Evolutionary conservation across 2,113 vertebrate species (phyloP), one percentile per base, ranked within the genome.

Genomic region (Lampris megalopsis): DNA sequence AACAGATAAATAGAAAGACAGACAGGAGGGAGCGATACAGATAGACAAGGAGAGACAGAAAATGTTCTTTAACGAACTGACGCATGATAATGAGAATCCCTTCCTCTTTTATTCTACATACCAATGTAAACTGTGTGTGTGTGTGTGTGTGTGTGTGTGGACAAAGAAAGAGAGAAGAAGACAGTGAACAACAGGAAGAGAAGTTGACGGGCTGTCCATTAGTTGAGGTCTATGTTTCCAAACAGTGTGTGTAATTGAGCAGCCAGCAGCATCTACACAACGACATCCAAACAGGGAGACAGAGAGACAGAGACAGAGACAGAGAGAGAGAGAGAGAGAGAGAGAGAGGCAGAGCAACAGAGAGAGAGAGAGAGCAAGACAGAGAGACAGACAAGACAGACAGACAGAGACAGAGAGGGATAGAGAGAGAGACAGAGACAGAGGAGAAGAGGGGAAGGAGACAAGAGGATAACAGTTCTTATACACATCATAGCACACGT

Each of bases 171-270:
- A 45, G 40, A 6, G 42, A 7, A 35, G 13, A 5, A 59, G 3
- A 57, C 5, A 57, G 11, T 40, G 3, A 36, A 24, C 64, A 10
- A 4, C 8, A 50, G 48, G 11, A 10, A 50, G 48, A 50, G 9
- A 50, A 49, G 59, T 24, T n/a, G 54, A 13, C 38, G 0, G 38
- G 6, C 48, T 60, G 38, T 47, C 42, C 60, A 57, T 42, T 70
- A 54, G 62, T 66, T 72, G 5, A 58, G 61, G 24, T 36, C 9
- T 2, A 8, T 75, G 7, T 67, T 58, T 61, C 38, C 53, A 67
- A 77, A 62, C 59, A 61, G 71, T 68, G 68, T 67, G 50, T 54
- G 13, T 74, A 63, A 82, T 77, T 37, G 77, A 77, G 62, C 63
- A 54, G 68, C 61, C 41, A 9, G 1, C 24, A 24, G 24, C 24